Percentiles rank a stretch among this genome's conserved stretches.
These are phyloP conservation scores for Mystacides longicornis DNA, from an alignment of 2,888 invertebrate species.

Conservation along the genomic window DNA sequence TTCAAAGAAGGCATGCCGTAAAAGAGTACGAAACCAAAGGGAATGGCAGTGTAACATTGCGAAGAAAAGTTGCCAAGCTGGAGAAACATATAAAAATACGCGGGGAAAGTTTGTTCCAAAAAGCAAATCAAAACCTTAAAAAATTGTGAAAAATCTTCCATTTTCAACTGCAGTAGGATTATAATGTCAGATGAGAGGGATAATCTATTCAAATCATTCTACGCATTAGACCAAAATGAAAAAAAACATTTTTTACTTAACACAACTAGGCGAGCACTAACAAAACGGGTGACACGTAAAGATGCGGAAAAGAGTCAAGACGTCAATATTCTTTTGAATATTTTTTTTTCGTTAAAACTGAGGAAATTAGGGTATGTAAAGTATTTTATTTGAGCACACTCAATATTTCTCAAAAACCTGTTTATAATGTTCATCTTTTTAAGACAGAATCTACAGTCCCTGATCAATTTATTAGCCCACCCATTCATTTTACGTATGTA, in stretches of 20 bases:
- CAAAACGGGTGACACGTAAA: background rate
- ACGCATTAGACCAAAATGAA: background rate
- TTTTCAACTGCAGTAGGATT: background rate
- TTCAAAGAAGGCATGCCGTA: background rate
- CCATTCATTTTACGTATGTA: too few relatives aligned
- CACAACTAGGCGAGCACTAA: background rate
- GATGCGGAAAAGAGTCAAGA: background rate
- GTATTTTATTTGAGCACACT: background rate
- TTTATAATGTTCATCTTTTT: background rate
- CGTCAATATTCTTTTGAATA: background rate
- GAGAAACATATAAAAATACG: background rate
- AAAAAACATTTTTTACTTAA: background rate
- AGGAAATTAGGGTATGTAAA: background rate
- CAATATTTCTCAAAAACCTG: background rate
- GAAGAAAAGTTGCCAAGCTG: background rate
- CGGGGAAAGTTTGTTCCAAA: background rate
- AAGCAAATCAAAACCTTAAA: background rate
- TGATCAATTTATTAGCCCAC: too few relatives aligned
- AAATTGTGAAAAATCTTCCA: background rate
- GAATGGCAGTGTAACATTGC: background rate
- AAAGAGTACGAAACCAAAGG: background rate
- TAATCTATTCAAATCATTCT: background rate
- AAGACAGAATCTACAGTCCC: too few relatives aligned
- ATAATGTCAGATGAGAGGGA: background rate
- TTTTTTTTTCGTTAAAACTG: background rate